Base-by-base conservation (phyloP, 2,888 invertebrate species). In the Smittia aterrima region DNA sequence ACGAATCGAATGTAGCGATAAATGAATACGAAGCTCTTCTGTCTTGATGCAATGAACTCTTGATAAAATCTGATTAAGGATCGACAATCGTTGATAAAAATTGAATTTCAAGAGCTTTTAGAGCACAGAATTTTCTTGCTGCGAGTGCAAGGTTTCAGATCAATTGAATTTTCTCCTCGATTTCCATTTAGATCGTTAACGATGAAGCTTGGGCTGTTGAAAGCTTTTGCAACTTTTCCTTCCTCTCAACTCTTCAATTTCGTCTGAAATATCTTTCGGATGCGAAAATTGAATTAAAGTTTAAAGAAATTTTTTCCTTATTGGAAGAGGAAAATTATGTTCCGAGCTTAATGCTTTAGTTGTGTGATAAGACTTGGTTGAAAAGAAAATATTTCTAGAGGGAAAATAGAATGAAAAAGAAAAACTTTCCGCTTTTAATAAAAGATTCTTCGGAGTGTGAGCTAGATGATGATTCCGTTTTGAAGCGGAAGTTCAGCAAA, bases 221-320 rank as follows among this genome's bases (percentile, higher is more conserved):
- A 58, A 58, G 58, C 64, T 64, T 64, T 64, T 2, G 7, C 22
- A 7, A 22, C n/a, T 58, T 13, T 58, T 22, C 20, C 16, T 47
- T 3, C 9, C 47, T 47, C n/a, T 47, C n/a, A n/a, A n/a, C n/a
- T n/a, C n/a, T n/a, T n/a, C n/a, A n/a, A n/a, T 58, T 58, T 22
- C 58, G 20, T 4, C 4, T 1, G 3, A 22, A 58, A 58, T 18
- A 58, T 27, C 16, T 20, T 64, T 16, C 27, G 58, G 27, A 27
- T 27, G 64, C 25, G 64, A 27, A 64, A 64, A 64, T 64, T 64
- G 64, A 64, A 64, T 64, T 64, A 64, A 64, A 64, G 25, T 64
- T 64, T 64, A n/a, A 64, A 58, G 3, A 4, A 11, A 64, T 2
- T 64, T 64, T 27, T 25, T 58, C 20, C 22, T 58, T 22, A 22